Conservation (phyloP, 2,113 vertebrate genomes). For the Hippocampus zosterae region DNA sequence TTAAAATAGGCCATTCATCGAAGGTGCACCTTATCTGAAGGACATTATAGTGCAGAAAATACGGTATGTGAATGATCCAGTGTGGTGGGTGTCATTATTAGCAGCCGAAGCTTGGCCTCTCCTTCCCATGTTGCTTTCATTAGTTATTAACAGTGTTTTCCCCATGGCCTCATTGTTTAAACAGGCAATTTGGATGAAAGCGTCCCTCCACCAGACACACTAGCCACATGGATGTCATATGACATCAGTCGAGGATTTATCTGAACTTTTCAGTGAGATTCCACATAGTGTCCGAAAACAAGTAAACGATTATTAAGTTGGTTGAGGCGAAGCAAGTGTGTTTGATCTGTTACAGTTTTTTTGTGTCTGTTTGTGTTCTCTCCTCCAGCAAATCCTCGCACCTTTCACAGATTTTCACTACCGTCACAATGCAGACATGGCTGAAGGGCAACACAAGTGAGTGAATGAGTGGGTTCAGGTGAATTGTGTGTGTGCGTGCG, state of each 20-base stretch:
- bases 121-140: slow-evolving; percentile 53
- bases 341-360: slow-evolving; percentile 1
- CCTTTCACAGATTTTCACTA: slow-evolving; percentile 99
- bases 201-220: slow-evolving; percentile 15
- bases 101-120: slow-evolving; percentile 4
- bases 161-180: slow-evolving; percentile 42
- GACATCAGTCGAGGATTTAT: slow-evolving; percentile 20
- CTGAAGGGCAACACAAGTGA: slow-evolving; percentile 97
- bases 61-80: slow-evolving; percentile 14
- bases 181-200: slow-evolving; percentile 16
- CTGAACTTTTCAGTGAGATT: not conserved
- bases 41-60: no score
- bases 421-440: slow-evolving; percentile 94
- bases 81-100: slow-evolving; percentile 34
- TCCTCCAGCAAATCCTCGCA: slow-evolving; percentile 90
- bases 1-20: no score
- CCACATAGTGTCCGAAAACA: not conserved
- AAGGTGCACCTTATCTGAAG: no score
- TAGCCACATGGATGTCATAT: slow-evolving; percentile 25
- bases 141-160: slow-evolving; percentile 41
- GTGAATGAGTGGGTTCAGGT: slow-evolving; percentile 51
- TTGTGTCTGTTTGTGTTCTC: slow-evolving; percentile 23
- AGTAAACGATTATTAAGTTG: slow-evolving; percentile 2
- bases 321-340: not conserved
- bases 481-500: no score